Conservation (phyloP, 2,113 vertebrate species). For the Megaceryle maxima region DNA sequence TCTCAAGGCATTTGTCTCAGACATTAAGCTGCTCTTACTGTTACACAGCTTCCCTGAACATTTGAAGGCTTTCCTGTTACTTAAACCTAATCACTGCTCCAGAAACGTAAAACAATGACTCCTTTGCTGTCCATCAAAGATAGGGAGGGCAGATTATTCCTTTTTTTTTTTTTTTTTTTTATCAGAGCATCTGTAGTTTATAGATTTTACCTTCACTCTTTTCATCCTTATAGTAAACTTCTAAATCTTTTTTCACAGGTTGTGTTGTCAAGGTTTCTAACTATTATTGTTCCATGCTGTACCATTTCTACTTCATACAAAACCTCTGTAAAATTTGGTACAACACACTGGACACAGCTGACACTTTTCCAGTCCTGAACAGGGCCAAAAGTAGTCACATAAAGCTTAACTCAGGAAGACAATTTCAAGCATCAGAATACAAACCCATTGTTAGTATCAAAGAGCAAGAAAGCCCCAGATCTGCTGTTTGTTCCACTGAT, state of each 20-base stretch:
- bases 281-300: background rate
- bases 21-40: background rate
- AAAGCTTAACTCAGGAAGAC: background rate
- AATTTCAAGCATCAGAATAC: background rate
- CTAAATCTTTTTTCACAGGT: background rate
- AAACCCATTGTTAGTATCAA: background rate
- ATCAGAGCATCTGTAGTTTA: background rate
- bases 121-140: background rate
- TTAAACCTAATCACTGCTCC: background rate
- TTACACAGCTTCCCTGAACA: background rate
- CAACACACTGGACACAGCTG: background rate
- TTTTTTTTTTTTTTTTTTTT: background rate
- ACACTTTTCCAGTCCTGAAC: background rate
- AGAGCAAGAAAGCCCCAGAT: background rate
- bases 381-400: background rate
- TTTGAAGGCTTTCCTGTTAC: background rate
- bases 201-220: background rate
- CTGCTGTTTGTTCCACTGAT: background rate
- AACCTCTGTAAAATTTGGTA: background rate
- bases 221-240: background rate
- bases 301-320: background rate
- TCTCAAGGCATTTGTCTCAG: background rate
- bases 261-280: background rate
- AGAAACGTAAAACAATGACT: background rate
- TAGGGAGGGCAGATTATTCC: background rate